Evolutionary conservation across 2,888 invertebrate species (phyloP).

Genomic region (Lasioglossum villosulum): DNA sequence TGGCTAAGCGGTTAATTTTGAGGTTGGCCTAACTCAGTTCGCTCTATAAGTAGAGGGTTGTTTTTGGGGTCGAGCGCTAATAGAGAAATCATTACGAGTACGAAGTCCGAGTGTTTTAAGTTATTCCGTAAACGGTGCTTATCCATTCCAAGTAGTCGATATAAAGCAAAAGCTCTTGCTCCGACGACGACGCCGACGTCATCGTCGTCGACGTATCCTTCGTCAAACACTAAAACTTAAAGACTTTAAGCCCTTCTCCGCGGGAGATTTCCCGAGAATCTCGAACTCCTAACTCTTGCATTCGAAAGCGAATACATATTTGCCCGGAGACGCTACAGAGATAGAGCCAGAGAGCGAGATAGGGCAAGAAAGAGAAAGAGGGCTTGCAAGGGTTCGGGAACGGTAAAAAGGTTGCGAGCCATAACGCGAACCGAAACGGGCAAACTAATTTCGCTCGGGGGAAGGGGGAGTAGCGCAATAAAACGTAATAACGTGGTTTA

Average conservation of each 20-base stretch:
- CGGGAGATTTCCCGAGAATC: slow-evolving; percentile 9
- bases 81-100: slow-evolving; percentile 7
- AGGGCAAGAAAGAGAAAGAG: not conserved
- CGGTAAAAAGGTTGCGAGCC: not conserved
- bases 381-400: not conserved
- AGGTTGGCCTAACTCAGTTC: not conserved
- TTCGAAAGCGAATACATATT: slow-evolving; percentile 41
- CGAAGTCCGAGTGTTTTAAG: slow-evolving; percentile 14
- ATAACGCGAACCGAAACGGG: not conserved
- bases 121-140: slow-evolving; percentile 28
- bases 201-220: not conserved
- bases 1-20: not conserved
- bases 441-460: slow-evolving; percentile 41
- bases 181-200: not conserved
- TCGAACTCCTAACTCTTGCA: slow-evolving; percentile 16
- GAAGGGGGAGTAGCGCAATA: slow-evolving; percentile 18
- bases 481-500: slow-evolving; percentile 44
- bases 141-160: slow-evolving; percentile 21
- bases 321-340: slow-evolving; percentile 17
- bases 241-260: slow-evolving; percentile 22
- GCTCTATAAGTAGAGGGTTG: not conserved
- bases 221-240: slow-evolving; percentile 25
- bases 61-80: not conserved
- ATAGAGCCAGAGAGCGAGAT: not conserved
- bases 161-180: slow-evolving; percentile 23